Conservation (phyloP, 2,888 invertebrate species). For the Aporophyla nigra region DNA sequence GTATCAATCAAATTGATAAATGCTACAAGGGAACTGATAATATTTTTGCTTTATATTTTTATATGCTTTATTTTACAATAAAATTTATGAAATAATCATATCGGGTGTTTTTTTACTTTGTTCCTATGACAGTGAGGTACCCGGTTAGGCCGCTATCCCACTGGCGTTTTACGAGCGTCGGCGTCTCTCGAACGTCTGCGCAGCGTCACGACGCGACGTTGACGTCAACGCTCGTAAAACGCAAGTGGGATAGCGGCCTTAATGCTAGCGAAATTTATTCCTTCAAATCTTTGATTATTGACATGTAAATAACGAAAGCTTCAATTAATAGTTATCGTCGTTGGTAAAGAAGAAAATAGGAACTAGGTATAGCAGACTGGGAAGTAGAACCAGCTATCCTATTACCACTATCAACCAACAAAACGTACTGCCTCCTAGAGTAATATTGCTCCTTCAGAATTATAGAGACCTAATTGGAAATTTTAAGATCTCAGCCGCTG, state of each 20-base stretch:
- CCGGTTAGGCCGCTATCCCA: no score
- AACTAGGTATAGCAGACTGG: no score
- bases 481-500: no score
- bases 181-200: no score
- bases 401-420: background rate
- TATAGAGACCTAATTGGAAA: no score
- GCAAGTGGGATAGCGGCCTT: no score
- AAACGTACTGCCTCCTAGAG: no score
- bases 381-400: background rate
- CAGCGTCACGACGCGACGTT: no score
- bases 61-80: slow-evolving; percentile 58
- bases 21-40: slow-evolving; percentile 53
- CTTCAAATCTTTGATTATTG: background rate
- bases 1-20: slow-evolving; percentile 40
- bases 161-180: no score
- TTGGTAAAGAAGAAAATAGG: background rate
- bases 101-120: background rate
- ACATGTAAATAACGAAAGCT: no score
- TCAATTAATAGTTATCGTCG: background rate
- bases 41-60: slow-evolving; percentile 66
- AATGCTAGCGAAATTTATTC: background rate
- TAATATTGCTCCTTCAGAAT: no score
- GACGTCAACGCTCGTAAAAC: no score
- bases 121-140: background rate
- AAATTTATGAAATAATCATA: slow-evolving; percentile 8